Conservation (phyloP, 2,888 invertebrate species). For the Schizotus pectinicornis region DNA sequence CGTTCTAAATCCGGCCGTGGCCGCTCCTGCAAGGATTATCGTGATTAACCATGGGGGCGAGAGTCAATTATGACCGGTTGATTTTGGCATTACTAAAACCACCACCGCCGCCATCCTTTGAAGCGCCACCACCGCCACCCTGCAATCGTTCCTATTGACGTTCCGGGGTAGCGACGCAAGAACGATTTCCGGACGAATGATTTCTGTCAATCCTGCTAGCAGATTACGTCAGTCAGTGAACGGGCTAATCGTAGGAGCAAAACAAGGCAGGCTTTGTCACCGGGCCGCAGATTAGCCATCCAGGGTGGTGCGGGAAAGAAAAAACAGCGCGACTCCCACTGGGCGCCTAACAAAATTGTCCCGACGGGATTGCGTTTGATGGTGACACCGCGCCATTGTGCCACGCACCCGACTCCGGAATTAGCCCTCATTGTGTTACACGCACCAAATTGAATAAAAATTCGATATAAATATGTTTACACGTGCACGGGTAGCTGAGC, state of each 20-base stretch:
- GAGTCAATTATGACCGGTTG: too few species aligned
- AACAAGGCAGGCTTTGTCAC: conserved; percentile 45
- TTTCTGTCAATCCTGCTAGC: conserved; percentile 35
- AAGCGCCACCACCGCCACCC: too few species aligned
- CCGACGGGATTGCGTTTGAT: conserved; percentile 43
- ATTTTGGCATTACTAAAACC: too few species aligned
- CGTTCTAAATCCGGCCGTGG: too few species aligned
- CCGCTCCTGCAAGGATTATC: too few species aligned
- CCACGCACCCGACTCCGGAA: conserved; percentile 41
- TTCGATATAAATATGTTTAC: conserved; percentile 45
- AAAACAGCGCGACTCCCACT: conserved; percentile 40
- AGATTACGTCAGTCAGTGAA: conserved; percentile 30
- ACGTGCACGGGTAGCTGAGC: conserved; percentile 18
- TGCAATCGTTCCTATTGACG: too few species aligned
- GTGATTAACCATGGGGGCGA: too few species aligned
- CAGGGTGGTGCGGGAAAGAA: conserved; percentile 20
- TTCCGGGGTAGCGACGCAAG: not conserved
- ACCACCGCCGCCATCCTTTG: too few species aligned
- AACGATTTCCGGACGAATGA: conserved; percentile 32
- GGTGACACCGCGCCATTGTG: conserved; percentile 41
- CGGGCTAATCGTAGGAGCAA: conserved; percentile 42
- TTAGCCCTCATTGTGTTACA: conserved; percentile 47
- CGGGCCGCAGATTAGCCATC: conserved; percentile 42
- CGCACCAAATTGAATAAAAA: conserved; percentile 49
- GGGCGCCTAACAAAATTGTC: conserved; percentile 40